A percentile compares a stretch with the other conserved stretches of the same genome.
Conservation (phyloP, 2,797 vertebrate genomes). For the Crax fasciolata region DNA sequence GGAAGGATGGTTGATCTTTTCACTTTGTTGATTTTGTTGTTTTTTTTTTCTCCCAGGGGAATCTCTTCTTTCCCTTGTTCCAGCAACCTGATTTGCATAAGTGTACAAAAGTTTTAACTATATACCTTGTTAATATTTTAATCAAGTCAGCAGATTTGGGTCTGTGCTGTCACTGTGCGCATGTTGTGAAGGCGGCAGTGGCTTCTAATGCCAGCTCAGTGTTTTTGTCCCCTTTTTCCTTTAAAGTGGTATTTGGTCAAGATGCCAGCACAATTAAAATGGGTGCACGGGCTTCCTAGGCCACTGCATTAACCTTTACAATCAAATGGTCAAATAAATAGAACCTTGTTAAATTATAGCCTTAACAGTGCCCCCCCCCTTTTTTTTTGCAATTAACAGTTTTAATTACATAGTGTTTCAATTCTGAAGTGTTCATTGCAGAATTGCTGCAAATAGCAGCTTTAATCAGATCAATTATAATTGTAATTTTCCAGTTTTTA, state of each 20-base stretch:
- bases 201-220: background rate
- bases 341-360: constrained; percentile 77
- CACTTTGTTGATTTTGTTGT: constrained; percentile 78
- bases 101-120: constrained; percentile 83
- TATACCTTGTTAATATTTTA: constrained; percentile 83
- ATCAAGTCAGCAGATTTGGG: constrained; percentile 73
- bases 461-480: constrained; percentile 74
- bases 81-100: constrained; percentile 51
- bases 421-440: constrained; percentile 64
- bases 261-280: constrained; percentile 28
- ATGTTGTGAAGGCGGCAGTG: constrained; percentile 22
- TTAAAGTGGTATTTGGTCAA: constrained; percentile 37
- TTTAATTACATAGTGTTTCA: constrained; percentile 82
- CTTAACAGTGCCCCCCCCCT: constrained; percentile 59
- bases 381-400: constrained; percentile 82
- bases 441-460: constrained; percentile 78
- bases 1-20: constrained; percentile 81
- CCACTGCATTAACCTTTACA: constrained; percentile 74
- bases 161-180: constrained; percentile 1
- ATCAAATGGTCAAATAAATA: constrained; percentile 62
- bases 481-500: constrained; percentile 70
- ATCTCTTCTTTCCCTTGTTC: constrained; percentile 62
- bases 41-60: constrained; percentile 78
- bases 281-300: constrained; percentile 48
- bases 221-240: constrained; percentile 29